These are phyloP conservation scores for Napeogenes inachia DNA, from an alignment of 2,888 invertebrate genomes.

Conservation along the genomic window DNA sequence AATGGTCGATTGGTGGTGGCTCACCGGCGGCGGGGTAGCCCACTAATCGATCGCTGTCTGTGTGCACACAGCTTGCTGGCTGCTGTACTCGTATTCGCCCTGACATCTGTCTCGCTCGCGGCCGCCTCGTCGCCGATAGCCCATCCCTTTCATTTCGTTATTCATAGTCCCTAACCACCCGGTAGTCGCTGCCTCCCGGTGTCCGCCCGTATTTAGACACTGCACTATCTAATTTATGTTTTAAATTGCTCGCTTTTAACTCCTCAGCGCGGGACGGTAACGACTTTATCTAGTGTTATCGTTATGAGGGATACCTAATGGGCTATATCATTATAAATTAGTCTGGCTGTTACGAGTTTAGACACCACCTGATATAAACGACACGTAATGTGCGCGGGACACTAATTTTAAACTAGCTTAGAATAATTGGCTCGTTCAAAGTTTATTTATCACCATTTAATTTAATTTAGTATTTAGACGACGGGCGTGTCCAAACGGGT, in stretches of 20 bases:
- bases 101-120: slow-evolving; percentile 59
- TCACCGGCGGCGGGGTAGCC: slow-evolving; percentile 47
- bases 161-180: slow-evolving; percentile 72
- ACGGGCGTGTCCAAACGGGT: slow-evolving; percentile 28
- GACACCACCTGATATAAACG: slow-evolving; percentile 53
- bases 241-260: slow-evolving; percentile 65
- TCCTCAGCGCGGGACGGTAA: slow-evolving; percentile 52
- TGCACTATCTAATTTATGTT: slow-evolving; percentile 75
- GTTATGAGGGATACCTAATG: slow-evolving; percentile 59
- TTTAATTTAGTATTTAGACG: slow-evolving; percentile 9
- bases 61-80: slow-evolving; percentile 60
- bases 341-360: slow-evolving; percentile 50
- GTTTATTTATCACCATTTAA: slow-evolving; percentile 36
- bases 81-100: slow-evolving; percentile 33
- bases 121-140: slow-evolving; percentile 46
- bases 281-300: slow-evolving; percentile 63
- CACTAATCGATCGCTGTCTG: slow-evolving; percentile 75
- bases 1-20: slow-evolving; percentile 64
- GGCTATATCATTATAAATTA: slow-evolving; percentile 67
- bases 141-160: slow-evolving; percentile 68
- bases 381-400: slow-evolving; percentile 42
- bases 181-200: slow-evolving; percentile 65
- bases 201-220: slow-evolving; percentile 73
- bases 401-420: slow-evolving; percentile 36
- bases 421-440: slow-evolving; percentile 19